phyloP scores from a whole-genome alignment of 2,888 invertebrate genomes.

The Pandemis corylana region DNA sequence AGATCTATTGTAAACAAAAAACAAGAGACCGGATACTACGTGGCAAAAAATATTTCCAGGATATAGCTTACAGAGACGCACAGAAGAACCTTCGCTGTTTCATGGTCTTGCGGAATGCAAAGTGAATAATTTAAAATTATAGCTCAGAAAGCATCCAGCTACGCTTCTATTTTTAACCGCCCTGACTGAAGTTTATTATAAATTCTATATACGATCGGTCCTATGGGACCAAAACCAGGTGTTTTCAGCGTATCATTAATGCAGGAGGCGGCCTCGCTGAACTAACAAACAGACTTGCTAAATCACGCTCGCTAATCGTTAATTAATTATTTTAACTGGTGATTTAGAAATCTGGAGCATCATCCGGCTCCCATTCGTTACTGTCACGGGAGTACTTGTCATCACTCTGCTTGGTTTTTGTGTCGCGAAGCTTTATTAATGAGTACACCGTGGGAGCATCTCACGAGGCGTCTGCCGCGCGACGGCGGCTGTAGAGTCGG shows the following conservation, averaged over 20 bases:
- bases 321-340: background rate
- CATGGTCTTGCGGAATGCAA: too few relatives aligned
- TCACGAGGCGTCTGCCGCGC: background rate
- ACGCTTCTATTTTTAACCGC: too few relatives aligned
- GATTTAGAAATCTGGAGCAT: background rate
- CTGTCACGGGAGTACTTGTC: background rate
- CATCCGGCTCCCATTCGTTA: background rate
- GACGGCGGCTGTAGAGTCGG: background rate
- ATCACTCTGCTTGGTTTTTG: background rate
- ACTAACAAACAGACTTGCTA: background rate
- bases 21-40: too few relatives aligned
- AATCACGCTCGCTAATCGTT: background rate
- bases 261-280: background rate
- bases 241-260: background rate
- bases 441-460: background rate
- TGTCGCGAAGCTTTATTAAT: background rate
- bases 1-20: too few relatives aligned
- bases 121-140: too few relatives aligned
- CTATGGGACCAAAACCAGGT: background rate
- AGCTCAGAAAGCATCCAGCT: too few relatives aligned
- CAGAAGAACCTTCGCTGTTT: too few relatives aligned
- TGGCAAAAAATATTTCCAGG: too few relatives aligned
- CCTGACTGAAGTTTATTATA: too few relatives aligned
- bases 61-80: too few relatives aligned
- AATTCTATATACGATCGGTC: background rate